Percentiles rank a stretch among this genome's conserved stretches.
Evolutionary conservation across 2,888 invertebrate species (phyloP).

Genomic region (Halictus quadricinctus): DNA sequence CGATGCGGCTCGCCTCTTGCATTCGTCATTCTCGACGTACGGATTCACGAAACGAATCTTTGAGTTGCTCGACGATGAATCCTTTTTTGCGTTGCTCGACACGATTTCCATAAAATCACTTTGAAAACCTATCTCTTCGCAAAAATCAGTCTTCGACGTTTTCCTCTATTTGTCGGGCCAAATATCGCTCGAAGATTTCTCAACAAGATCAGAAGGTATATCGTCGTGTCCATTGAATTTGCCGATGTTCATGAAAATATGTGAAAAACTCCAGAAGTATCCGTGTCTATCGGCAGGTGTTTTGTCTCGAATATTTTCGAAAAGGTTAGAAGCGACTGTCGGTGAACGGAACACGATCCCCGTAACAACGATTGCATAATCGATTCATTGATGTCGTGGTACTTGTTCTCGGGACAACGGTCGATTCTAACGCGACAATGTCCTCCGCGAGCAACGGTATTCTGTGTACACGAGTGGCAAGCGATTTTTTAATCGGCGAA

Average conservation of each 20-base stretch:
- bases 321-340: not conserved
- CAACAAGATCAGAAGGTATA: not conserved
- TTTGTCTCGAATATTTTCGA: not conserved
- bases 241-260: not conserved
- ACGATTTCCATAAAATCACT: not conserved
- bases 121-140: not conserved
- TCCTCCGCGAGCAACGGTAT: slow-evolving; percentile 61
- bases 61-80: not conserved
- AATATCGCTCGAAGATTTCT: too few relatives aligned
- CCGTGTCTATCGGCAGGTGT: not conserved
- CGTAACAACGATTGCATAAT: slow-evolving; percentile 48
- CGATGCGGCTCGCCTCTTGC: not conserved
- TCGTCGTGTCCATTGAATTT: not conserved
- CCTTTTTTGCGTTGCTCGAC: not conserved
- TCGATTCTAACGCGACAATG: slow-evolving; percentile 39
- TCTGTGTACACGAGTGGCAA: slow-evolving; percentile 48
- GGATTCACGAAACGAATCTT: not conserved
- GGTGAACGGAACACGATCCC: not conserved
- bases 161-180: not conserved
- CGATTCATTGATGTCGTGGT: slow-evolving; percentile 30
- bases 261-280: not conserved
- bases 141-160: not conserved
- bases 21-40: not conserved
- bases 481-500: slow-evolving; percentile 23
- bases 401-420: slow-evolving; percentile 48